Base-by-base conservation (phyloP, 2,113 vertebrate species). In the Mastomys natalensis region DNA sequence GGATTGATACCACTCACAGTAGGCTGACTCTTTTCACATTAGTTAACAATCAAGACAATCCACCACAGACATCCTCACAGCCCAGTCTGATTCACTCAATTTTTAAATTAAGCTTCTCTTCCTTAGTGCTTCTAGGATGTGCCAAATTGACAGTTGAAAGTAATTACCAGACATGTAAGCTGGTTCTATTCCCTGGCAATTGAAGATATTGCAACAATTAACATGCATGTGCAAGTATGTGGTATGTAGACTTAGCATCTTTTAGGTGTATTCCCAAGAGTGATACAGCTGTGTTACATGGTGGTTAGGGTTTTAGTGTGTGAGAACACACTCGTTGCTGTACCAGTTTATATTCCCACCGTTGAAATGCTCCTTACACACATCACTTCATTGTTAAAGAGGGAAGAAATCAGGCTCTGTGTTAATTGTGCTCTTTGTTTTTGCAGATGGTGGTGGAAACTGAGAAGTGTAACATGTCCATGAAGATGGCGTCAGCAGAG, bases 391-490 rank as follows among this genome's bases (percentile, higher is more conserved):
- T 10, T 45, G 43, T 17, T 15, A 9, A 37, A 24, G 26, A 3
- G 0, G 22, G 0, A 64, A n/a, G 70, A 58, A 8, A 7, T 7
- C 7, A 15, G 55, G 8, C 43, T n/a, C 1, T 1, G 40, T 15
- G n/a, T n/a, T 89, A 58, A 91, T 11, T n/a, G 58, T 45, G 26
- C 70, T 1, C 13, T 17, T 62, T 64, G 96, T 97, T 86, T 91
- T 98, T 98, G 31, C 96, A 99, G 99, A 97, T 99, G 97, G 98
- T 98, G 45, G 98, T 99, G 95, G 99, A 99, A 96, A 99, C 99
- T 2, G 99, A 99, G 97, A 99, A 99, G 45, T 99, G 98, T 94
- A 99, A 96, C 97, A 97, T 99, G 90, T 99, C 99, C 53, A 98
- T 99, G 99, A 99, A 99, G 98, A 99, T 99, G 98, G 98, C 98